These are phyloP conservation scores for Acleris cristana DNA, from an alignment of 2,888 invertebrate genomes.

Conservation along the genomic window DNA sequence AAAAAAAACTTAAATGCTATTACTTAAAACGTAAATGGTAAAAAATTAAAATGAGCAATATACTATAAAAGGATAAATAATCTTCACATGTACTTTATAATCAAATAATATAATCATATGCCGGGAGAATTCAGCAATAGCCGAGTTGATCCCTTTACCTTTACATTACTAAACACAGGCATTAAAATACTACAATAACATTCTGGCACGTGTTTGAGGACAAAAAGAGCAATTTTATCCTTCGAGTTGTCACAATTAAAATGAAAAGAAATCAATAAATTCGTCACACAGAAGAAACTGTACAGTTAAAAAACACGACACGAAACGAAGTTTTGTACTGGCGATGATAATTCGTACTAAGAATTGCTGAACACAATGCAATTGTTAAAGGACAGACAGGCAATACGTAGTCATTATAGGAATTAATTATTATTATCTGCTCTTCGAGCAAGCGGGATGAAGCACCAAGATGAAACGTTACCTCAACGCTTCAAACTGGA, in stretches of 20 bases:
- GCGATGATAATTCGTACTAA: slow-evolving; percentile 52
- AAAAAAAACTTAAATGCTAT: slow-evolving; percentile 71
- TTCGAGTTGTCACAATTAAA: slow-evolving; percentile 62
- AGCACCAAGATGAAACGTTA: slow-evolving; percentile 58
- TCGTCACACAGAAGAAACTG: slow-evolving; percentile 66
- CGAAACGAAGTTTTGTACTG: slow-evolving; percentile 70
- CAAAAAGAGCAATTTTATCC: slow-evolving; percentile 57
- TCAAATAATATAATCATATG: slow-evolving; percentile 57
- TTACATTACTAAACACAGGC: slow-evolving; percentile 63
- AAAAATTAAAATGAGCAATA: slow-evolving; percentile 81
- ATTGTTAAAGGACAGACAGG: slow-evolving; percentile 45
- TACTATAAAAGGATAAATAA: slow-evolving; percentile 77
- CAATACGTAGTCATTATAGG: slow-evolving; percentile 23
- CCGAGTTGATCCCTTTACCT: slow-evolving; percentile 65
- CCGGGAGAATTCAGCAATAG: slow-evolving; percentile 53
- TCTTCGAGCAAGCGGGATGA: slow-evolving; percentile 61
- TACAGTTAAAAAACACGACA: slow-evolving; percentile 57
- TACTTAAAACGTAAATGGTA: slow-evolving; percentile 74
- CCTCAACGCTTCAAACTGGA: slow-evolving; percentile 7
- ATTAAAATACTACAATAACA: slow-evolving; percentile 73
- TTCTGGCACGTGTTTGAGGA: slow-evolving; percentile 80
- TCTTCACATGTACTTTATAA: slow-evolving; percentile 66
- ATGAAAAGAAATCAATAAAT: slow-evolving; percentile 61
- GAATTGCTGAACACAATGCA: slow-evolving; percentile 60
- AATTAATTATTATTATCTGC: slow-evolving; percentile 17